These are phyloP conservation scores for Sternotherus odoratus DNA, from an alignment of 2,797 vertebrate species.

Conservation along the genomic window DNA sequence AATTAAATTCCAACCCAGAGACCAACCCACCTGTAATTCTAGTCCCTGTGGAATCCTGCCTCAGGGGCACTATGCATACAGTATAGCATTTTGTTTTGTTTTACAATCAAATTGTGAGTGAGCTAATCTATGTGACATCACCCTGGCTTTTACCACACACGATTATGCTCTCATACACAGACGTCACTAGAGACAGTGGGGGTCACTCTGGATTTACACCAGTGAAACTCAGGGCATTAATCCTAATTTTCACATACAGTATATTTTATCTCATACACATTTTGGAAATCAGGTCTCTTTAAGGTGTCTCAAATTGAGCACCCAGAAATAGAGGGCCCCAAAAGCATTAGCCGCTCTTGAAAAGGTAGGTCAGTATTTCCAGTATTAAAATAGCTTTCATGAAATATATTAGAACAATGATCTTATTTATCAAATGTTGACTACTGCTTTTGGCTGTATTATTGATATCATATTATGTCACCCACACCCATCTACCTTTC, in stretches of 20 bases:
- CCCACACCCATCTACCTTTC: not conserved
- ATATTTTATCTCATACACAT: not conserved
- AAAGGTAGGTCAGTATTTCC: not conserved
- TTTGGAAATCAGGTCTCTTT: not conserved
- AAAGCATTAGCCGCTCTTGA: not conserved
- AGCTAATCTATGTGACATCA: not conserved
- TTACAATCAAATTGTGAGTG: not conserved
- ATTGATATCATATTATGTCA: not conserved
- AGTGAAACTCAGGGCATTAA: not conserved
- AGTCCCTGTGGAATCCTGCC: not conserved
- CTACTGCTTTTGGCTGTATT: not conserved
- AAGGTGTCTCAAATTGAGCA: not conserved
- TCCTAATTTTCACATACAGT: too few species aligned
- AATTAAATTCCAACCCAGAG: not conserved
- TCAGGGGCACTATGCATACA: not conserved
- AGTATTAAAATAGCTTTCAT: not conserved
- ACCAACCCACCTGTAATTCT: not conserved
- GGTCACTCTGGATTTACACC: not conserved
- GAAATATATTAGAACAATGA: not conserved
- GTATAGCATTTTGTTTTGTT: not conserved
- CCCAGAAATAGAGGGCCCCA: not conserved
- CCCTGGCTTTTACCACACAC: not conserved
- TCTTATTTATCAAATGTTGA: not conserved
- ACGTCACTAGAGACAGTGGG: not conserved
- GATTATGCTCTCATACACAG: not conserved